These are phyloP conservation scores for Popillia japonica DNA, from an alignment of 1,140 invertebrate genomes.

Conservation along the genomic window DNA sequence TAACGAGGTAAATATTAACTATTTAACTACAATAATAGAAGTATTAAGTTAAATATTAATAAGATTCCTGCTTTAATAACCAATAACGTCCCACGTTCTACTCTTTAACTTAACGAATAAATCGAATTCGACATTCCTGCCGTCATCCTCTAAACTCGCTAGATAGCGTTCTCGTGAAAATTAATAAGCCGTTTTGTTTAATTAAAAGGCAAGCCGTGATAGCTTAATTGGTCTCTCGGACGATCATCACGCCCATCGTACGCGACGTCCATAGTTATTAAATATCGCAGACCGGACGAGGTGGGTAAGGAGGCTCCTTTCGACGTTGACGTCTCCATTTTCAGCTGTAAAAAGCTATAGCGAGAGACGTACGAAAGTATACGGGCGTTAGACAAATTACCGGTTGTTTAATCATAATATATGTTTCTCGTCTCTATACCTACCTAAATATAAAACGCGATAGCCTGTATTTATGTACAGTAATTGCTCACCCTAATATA, in stretches of 20 bases:
- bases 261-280: conserved; percentile 9
- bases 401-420: conserved; percentile 8
- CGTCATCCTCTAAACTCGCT: no score
- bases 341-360: not conserved
- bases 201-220: conserved; percentile 14
- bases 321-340: not conserved
- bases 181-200: conserved; percentile 11
- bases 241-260: conserved; percentile 1
- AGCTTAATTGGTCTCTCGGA: conserved; percentile 3
- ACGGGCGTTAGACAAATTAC: not conserved
- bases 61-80: no score
- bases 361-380: not conserved
- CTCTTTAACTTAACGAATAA: no score
- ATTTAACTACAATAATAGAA: no score
- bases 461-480: not conserved
- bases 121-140: no score
- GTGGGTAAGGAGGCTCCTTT: not conserved
- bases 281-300: not conserved
- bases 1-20: no score
- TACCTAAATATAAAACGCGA: not conserved
- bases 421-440: not conserved
- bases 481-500: not conserved
- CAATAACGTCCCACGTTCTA: no score
- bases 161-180: not conserved
- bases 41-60: no score